Base-by-base conservation (phyloP, 2,888 invertebrate species). In the Amiota minor region DNA sequence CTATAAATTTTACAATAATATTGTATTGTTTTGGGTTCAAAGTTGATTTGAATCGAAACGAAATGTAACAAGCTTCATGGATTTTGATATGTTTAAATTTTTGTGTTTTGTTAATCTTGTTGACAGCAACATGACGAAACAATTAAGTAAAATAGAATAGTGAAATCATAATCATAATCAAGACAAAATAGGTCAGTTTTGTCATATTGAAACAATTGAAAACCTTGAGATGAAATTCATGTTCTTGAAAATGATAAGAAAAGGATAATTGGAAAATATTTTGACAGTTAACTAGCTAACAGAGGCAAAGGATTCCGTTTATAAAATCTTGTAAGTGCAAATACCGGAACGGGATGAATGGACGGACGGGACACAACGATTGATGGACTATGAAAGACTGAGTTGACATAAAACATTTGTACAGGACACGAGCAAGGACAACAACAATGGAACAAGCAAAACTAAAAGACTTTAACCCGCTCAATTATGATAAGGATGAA, bases 401-500 rank as follows among this genome's bases (percentile, higher is more conserved):
- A 35, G 35, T 35, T 35, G 35, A 35, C 35, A 35, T 35, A 35
- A n/a, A 10, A 56, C 18, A 59, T n/a, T 9, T 62, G 35, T 47
- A 18, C 47, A 47, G 47, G 64, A 65, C 64, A 65, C n/a, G 62
- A 53, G 35, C 6, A 35, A 35, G 35, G 35, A 35, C 35, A 35
- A 35, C 6, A 35, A 35, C 35, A 35, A 35, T 0, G 35, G 35
- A 6, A 35, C 35, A 35, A 35, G 35, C 64, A 18, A 46, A 65
- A n/a, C 64, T 47, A 62, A 65, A 65, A 47, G 46, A 47, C 47
- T 65, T 46, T 47, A n/a, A 47, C 46, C 16, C 11, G 64, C 64
- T 16, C 64, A 65, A 65, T 65, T 65, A 47, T 65, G 64, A 65
- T 65, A 65, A 65, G 64, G 64, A 65, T 65, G 47, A 65, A 65